Base-by-base conservation (phyloP, 2,113 vertebrate genomes). In the Callopanchax toddi region DNA sequence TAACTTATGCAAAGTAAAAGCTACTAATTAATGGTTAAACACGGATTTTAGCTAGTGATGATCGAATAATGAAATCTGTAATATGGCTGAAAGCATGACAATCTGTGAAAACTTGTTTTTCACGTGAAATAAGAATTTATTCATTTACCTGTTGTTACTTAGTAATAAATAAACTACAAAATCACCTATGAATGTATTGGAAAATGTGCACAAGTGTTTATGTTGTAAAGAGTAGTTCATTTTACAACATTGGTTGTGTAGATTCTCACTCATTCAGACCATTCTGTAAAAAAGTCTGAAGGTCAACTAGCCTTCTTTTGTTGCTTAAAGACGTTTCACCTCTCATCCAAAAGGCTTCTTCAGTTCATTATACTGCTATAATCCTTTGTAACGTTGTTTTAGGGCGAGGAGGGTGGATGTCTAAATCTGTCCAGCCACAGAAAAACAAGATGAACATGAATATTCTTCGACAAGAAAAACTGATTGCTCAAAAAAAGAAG, bases 401-500 rank as follows among this genome's bases (percentile, higher is more conserved):
- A 93, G 95, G 94, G 12, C 94, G 95, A 37, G 92, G 93, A 3
- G 94, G 91, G 59, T 93, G 94, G 48, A 96, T 93, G 91, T 93
- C 92, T 12, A 94, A 91, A 32, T 70, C 93, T 0, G 83, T 37
- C n/a, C 87, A 85, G 25, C 59, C 88, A 2, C 91, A 94, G 6
- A 96, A 97, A 72, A 93, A 92, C 67, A 98, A 96, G 82, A 90
- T 92, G 26, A 97, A 92, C 13, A 88, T 94, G 85, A 97, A 96
- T 61, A 95, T 98, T 23, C 91, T 95, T 36, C 93, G 95, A 15
- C 97, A 99, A 49, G 97, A 99, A 75, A 95, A 96, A 81, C 88
- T 99, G 23, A 99, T 99, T 0, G 97, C 96, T 0, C 94, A 98
- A 91, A 99, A 98, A 36, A 99, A 99, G 69, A 85, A 91, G 13